These are phyloP conservation scores for Hippocampus mohnikei DNA, from an alignment of 2,113 vertebrate species.

Conservation along the genomic window DNA sequence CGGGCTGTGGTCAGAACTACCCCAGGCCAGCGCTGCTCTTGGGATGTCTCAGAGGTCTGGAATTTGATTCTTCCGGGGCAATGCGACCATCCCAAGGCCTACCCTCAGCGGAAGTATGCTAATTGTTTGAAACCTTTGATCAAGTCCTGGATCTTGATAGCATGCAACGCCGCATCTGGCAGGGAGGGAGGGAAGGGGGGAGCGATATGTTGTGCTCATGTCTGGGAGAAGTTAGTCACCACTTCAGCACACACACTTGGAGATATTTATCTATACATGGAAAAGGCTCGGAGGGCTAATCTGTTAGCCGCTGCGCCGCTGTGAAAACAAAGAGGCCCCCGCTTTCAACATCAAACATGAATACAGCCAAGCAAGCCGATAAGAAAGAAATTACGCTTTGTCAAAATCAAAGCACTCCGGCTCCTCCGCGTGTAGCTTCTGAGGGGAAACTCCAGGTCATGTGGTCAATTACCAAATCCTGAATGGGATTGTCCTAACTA, in stretches of 20 bases:
- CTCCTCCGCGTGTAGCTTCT: slow-evolving; percentile 27
- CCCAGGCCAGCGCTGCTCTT: slow-evolving; percentile 40
- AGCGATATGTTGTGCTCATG: slow-evolving; percentile 30
- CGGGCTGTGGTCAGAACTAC: slow-evolving; percentile 59
- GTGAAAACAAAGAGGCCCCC: slow-evolving; percentile 50
- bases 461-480: slow-evolving; percentile 42
- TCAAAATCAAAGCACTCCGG: slow-evolving; percentile 46
- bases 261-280: slow-evolving; percentile 66
- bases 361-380: slow-evolving; percentile 37
- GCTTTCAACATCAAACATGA: slow-evolving; percentile 53
- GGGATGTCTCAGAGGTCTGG: slow-evolving; percentile 60
- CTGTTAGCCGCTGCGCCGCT: slow-evolving; percentile 33
- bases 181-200: slow-evolving; percentile 54
- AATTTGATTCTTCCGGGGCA: slow-evolving; percentile 59
- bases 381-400: slow-evolving; percentile 42
- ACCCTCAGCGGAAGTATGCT: slow-evolving; percentile 65
- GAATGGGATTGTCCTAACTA: slow-evolving; percentile 24
- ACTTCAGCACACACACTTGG: slow-evolving; percentile 48
- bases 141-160: slow-evolving; percentile 68
- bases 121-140: slow-evolving; percentile 73
- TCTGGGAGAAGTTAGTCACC: slow-evolving; percentile 47
- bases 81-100: slow-evolving; percentile 46
- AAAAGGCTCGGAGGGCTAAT: slow-evolving; percentile 59
- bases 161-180: slow-evolving; percentile 47
- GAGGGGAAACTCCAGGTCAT: neutral